phyloP scores from a whole-genome alignment of 2,888 invertebrate species.

The Synergus laeviventris region DNA sequence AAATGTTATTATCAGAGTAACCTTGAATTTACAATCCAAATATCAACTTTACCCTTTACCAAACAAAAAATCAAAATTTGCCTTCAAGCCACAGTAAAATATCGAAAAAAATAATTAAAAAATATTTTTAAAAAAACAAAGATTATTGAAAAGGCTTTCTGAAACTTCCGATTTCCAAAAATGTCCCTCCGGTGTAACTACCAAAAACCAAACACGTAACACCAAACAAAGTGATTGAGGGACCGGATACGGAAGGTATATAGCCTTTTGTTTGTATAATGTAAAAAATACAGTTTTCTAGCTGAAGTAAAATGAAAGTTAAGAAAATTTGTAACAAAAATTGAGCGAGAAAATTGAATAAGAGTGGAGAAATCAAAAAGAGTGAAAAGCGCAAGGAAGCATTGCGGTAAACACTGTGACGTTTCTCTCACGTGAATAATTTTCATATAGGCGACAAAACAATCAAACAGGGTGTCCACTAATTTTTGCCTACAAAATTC shows the following conservation, averaged over 20 bases:
- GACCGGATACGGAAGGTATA: conserved; percentile 44
- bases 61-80: neutral
- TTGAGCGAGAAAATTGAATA: neutral
- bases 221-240: conserved; percentile 52
- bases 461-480: conserved; percentile 49
- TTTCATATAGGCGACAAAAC: conserved; percentile 63
- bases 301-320: neutral
- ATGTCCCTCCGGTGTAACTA: conserved; percentile 15
- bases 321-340: neutral
- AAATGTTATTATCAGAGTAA: neutral
- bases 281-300: neutral
- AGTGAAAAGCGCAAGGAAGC: conserved; percentile 47
- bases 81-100: neutral
- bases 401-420: conserved; percentile 49
- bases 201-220: conserved; percentile 58
- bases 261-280: neutral
- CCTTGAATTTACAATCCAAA: neutral
- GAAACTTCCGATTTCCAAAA: conserved; percentile 27
- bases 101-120: conserved; percentile 1
- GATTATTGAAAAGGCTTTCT: conserved; percentile 51
- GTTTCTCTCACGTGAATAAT: conserved; percentile 56
- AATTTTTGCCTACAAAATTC: too few relatives aligned
- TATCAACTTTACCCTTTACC: conserved; percentile 11
- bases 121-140: conserved; percentile 38
- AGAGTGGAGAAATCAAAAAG: conserved; percentile 9